A percentile compares a stretch with the other conserved stretches of the same genome.
These are phyloP conservation scores for Corythornis vintsioides DNA, from an alignment of 2,113 vertebrate genomes.

Conservation along the genomic window DNA sequence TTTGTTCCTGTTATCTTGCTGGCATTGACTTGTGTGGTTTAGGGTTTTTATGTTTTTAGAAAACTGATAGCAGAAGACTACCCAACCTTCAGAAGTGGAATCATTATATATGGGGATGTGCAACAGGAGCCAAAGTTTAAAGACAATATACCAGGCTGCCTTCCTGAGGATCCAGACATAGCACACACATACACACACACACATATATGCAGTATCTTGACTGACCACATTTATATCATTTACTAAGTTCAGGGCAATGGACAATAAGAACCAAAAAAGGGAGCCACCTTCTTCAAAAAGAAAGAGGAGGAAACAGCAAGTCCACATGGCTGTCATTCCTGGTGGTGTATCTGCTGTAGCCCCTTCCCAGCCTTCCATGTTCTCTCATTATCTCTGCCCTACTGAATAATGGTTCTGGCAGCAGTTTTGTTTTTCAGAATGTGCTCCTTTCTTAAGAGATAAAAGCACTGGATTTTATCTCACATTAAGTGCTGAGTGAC, in stretches of 20 bases:
- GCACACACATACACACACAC: background rate
- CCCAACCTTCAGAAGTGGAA: conserved; percentile 65
- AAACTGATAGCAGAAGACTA: conserved; percentile 73
- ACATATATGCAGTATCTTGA: background rate
- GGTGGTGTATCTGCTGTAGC: background rate
- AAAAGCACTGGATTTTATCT: background rate
- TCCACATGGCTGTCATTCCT: background rate
- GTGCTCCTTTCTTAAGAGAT: background rate
- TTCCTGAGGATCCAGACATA: conserved; percentile 72
- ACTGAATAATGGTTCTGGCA: background rate
- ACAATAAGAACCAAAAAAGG: background rate
- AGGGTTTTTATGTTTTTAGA: background rate
- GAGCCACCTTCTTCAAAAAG: conserved; percentile 24
- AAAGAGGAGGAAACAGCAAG: background rate
- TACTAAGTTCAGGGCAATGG: background rate
- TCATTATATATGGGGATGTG: conserved; percentile 64
- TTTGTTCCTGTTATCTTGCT: conserved; percentile 44
- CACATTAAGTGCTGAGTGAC: background rate
- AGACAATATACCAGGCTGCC: conserved; percentile 73
- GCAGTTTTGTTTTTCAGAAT: background rate
- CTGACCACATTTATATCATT: conserved; percentile 1
- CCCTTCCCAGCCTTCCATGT: background rate
- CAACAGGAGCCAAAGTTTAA: conserved; percentile 72
- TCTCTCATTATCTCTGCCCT: background rate
- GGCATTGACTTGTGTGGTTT: conserved; percentile 6